Evolutionary conservation across 2,113 vertebrate species (phyloP).

Genomic region (Nannospalax galili): DNA sequence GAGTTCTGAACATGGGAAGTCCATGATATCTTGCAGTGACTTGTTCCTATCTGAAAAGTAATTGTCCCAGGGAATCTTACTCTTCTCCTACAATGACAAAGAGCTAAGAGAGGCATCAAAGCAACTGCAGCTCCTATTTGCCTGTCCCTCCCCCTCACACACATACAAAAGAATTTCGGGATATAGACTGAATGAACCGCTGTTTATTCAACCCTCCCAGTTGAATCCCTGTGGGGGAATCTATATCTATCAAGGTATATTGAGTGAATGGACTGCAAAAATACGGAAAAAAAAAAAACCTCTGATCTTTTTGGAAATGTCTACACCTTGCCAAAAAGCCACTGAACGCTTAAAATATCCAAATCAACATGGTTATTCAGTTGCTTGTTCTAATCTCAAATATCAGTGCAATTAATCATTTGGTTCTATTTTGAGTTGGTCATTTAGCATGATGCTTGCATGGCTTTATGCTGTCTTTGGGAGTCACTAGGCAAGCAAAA

Average conservation of each 20-base stretch:
- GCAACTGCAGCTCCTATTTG: neutral
- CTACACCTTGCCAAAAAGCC: slow-evolving; percentile 11
- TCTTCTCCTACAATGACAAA: neutral
- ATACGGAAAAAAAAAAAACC: neutral
- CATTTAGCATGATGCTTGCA: neutral
- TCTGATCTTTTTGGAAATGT: neutral
- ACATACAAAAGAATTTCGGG: neutral
- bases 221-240: slow-evolving; percentile 26
- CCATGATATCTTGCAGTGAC: neutral
- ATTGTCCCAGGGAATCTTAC: neutral
- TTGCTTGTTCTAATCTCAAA: slow-evolving; percentile 10
- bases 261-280: neutral
- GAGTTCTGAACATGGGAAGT: neutral
- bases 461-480: neutral
- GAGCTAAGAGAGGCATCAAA: neutral
- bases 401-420: neutral
- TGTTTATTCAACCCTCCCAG: neutral
- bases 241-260: neutral
- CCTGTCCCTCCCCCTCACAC: neutral
- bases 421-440: neutral
- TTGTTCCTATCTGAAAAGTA: neutral
- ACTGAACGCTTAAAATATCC: slow-evolving; percentile 19
- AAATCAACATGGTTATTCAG: neutral
- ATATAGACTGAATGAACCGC: neutral
- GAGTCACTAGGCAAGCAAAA: slow-evolving; percentile 8